phyloP scores from a whole-genome alignment of 2,113 vertebrate species.

The Hystrix cristata region DNA sequence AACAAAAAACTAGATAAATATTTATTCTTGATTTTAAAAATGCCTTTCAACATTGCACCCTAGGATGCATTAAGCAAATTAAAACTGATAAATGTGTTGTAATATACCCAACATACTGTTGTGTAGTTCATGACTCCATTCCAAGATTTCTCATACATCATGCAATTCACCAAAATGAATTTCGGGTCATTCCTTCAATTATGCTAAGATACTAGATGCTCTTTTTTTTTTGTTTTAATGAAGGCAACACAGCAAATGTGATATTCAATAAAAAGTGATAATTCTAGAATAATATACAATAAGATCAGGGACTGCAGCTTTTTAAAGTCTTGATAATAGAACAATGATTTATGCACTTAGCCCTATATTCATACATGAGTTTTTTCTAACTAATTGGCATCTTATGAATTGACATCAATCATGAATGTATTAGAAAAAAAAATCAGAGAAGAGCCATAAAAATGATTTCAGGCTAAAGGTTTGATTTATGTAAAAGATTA shows the following conservation, averaged over 20 bases:
- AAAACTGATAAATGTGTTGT: constrained; percentile 7
- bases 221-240: not conserved
- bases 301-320: not conserved
- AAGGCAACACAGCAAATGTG: not conserved
- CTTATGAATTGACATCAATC: not conserved
- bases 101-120: not conserved
- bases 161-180: not conserved
- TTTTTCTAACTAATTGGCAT: not conserved
- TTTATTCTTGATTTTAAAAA: constrained; percentile 11
- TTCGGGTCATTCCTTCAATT: not conserved
- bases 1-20: not conserved
- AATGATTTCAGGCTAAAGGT: not conserved
- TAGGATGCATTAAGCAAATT: not conserved
- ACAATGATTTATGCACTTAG: not conserved
- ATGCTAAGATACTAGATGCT: not conserved
- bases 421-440: constrained; percentile 12
- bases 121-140: not conserved
- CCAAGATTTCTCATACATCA: not conserved
- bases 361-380: not conserved
- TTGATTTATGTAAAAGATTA: not conserved
- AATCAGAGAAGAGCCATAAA: constrained; percentile 24
- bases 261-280: not conserved
- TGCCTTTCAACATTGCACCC: not conserved
- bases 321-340: not conserved
- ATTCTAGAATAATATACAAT: not conserved